Percentiles rank a stretch among this genome's conserved stretches.
Conservation (phyloP, 2,888 invertebrate species). For the Pristionchus exspectatus region DNA sequence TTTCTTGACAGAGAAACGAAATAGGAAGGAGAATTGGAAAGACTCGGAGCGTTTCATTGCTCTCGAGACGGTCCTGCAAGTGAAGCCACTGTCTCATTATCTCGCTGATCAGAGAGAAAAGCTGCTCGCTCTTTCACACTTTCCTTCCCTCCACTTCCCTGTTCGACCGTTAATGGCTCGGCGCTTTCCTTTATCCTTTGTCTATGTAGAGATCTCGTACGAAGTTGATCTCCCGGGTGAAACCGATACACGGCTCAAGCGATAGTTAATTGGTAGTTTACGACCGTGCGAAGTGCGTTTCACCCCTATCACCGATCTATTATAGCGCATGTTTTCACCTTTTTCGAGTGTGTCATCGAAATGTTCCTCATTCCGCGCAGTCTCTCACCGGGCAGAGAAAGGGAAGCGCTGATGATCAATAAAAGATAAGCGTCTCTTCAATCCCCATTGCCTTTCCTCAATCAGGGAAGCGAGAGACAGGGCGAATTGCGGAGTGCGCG, state of each 20-base stretch:
- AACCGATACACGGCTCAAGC: background rate
- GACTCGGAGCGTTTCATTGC: background rate
- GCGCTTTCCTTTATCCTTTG: background rate
- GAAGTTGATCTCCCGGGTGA: background rate
- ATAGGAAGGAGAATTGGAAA: background rate
- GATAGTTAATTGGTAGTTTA: background rate
- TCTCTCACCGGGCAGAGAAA: background rate
- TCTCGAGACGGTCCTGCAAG: background rate
- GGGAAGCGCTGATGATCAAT: too few relatives aligned
- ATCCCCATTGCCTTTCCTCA: background rate
- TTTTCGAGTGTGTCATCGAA: background rate
- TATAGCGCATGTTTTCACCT: constrained; percentile 11
- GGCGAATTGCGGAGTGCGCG: background rate
- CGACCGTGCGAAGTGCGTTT: background rate
- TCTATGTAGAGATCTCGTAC: background rate
- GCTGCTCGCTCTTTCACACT: background rate
- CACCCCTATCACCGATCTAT: background rate
- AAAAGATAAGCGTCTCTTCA: background rate
- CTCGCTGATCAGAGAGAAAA: background rate
- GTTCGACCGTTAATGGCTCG: background rate
- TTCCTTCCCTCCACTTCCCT: background rate
- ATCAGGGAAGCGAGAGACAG: background rate
- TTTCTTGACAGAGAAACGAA: background rate
- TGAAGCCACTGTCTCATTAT: background rate
- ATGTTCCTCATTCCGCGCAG: background rate